Percentiles rank a stretch among this genome's conserved stretches.
phyloP scores from a whole-genome alignment of 2,113 vertebrate genomes.

The Mirza zaza region DNA sequence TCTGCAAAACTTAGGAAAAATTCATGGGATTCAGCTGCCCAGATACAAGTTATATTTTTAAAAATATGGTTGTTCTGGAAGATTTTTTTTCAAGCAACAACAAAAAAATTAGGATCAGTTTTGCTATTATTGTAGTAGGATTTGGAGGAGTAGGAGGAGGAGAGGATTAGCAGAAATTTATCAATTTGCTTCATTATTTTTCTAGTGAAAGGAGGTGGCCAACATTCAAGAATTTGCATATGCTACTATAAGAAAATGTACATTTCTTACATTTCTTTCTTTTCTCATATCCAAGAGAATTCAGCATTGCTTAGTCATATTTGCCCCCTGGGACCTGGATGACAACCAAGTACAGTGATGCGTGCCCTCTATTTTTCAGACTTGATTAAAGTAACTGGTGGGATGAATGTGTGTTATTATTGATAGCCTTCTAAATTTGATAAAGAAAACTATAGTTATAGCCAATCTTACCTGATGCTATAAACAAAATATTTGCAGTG shows the following conservation, averaged over 20 bases:
- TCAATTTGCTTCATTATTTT: background rate
- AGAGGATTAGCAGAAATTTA: background rate
- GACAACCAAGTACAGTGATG: background rate
- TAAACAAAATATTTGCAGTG: conserved; percentile 48
- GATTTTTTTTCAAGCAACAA: background rate
- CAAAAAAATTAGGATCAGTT: background rate
- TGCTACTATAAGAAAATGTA: background rate
- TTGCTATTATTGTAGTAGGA: background rate
- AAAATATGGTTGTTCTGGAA: background rate
- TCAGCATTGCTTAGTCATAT: conserved; percentile 1
- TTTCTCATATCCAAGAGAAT: conserved; percentile 9
- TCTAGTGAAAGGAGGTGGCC: background rate
- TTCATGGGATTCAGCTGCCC: background rate
- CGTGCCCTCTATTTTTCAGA: background rate
- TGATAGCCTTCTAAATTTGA: conserved; percentile 46
- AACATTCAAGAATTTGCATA: background rate
- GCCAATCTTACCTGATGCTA: background rate
- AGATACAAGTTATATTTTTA: background rate
- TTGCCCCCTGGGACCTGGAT: background rate
- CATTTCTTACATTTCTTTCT: background rate
- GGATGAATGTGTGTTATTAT: background rate
- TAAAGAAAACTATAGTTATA: conserved; percentile 52
- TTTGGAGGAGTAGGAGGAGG: background rate
- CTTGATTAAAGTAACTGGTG: background rate
- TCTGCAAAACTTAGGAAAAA: conserved; percentile 12